Percentiles rank a stretch among this genome's conserved stretches.
These are phyloP conservation scores for Alosa sapidissima DNA, from an alignment of 2,797 vertebrate species.

Conservation along the genomic window DNA sequence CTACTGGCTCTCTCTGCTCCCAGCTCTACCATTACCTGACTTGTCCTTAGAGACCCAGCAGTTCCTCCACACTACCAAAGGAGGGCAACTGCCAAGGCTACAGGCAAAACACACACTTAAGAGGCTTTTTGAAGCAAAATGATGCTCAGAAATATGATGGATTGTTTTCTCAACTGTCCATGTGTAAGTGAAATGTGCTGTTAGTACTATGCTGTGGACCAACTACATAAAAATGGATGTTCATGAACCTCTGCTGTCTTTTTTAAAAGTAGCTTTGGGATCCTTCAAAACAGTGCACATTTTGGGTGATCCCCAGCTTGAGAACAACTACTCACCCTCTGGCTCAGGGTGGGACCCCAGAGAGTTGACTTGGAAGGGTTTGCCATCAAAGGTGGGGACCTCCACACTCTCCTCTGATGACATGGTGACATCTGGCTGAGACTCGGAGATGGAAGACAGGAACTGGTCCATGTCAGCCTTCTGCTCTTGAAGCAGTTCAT, in stretches of 20 bases:
- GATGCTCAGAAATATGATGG: not conserved
- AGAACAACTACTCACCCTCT: conserved; percentile 79
- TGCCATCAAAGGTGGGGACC: conserved; percentile 75
- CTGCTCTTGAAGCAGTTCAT: conserved; percentile 93
- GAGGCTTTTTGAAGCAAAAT: not conserved
- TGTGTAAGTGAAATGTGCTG: not conserved
- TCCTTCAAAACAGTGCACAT: not conserved
- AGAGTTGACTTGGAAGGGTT: conserved; percentile 90
- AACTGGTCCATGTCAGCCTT: conserved; percentile 94
- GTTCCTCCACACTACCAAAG: not conserved
- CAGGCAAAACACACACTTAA: not conserved
- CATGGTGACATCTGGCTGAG: conserved; percentile 86
- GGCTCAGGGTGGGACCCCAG: conserved; percentile 83
- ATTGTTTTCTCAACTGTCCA: not conserved
- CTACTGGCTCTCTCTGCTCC: not conserved
- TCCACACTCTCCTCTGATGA: conserved; percentile 92
- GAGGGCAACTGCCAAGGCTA: not conserved
- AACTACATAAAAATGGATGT: not conserved
- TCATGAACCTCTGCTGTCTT: not conserved
- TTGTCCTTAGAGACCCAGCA: not conserved
- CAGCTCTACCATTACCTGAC: not conserved
- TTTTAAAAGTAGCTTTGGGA: not conserved
- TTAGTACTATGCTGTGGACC: not conserved
- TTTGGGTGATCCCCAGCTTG: too few relatives aligned
- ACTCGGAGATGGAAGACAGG: conserved; percentile 91